Percentiles rank a stretch among this genome's conserved stretches.
These are phyloP conservation scores for Helarctos malayanus DNA, from an alignment of 2,797 vertebrate species.

Conservation along the genomic window DNA sequence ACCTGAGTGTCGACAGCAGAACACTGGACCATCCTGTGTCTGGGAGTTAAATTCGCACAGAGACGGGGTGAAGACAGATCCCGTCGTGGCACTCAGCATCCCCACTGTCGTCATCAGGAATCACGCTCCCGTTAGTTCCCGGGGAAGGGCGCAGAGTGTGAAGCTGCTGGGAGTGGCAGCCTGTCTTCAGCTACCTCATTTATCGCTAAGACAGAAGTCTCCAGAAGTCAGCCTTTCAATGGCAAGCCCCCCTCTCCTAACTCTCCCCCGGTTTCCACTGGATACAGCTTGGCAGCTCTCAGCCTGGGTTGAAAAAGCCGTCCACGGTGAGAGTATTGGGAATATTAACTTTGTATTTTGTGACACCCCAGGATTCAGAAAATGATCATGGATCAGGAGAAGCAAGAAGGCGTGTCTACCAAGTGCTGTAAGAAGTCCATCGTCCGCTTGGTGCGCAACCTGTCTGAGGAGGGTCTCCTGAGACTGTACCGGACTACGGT, in stretches of 20 bases:
- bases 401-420: slow-evolving; percentile 93
- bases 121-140: neutral
- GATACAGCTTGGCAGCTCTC: neutral
- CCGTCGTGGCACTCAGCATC: neutral
- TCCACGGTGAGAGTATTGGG: neutral
- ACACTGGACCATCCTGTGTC: neutral
- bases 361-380: slow-evolving; percentile 94
- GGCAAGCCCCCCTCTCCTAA: neutral
- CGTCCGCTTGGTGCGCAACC: slow-evolving; percentile 91
- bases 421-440: slow-evolving; percentile 98
- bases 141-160: neutral
- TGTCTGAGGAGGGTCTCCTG: slow-evolving; percentile 94
- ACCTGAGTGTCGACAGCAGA: too few species aligned
- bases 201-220: neutral
- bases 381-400: slow-evolving; percentile 96
- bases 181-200: neutral
- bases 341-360: neutral
- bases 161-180: neutral
- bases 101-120: rapidly evolving
- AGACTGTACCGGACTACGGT: slow-evolving; percentile 94
- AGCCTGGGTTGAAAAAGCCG: neutral
- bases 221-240: neutral
- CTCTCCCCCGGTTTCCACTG: neutral
- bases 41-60: rapidly evolving
- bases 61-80: neutral